Percentiles rank a stretch among this genome's conserved stretches.
phyloP scores from a whole-genome alignment of 2,113 vertebrate species.

The Benthochromis sp. region DNA sequence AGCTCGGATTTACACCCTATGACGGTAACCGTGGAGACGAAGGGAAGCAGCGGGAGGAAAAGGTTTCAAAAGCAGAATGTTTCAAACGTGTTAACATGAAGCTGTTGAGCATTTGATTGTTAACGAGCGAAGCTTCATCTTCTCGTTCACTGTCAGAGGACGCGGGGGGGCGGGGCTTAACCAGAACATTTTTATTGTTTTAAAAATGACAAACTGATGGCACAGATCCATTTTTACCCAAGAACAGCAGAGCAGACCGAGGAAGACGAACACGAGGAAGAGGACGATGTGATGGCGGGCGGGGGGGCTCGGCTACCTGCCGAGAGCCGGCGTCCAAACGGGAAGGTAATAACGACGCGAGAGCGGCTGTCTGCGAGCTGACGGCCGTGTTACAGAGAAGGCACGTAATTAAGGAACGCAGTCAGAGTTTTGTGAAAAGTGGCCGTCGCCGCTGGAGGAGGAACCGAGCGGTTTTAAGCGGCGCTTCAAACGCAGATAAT shows the following conservation, averaged over 20 bases:
- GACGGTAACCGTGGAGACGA: not conserved
- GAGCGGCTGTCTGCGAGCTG: conserved; percentile 62
- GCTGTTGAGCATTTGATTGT: conserved; percentile 66
- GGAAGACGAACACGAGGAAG: not conserved
- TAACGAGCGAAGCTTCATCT: conserved; percentile 33
- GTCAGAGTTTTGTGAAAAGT: conserved; percentile 73
- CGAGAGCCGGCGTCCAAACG: conserved; percentile 63
- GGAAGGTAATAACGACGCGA: conserved; percentile 69
- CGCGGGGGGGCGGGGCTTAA: not conserved
- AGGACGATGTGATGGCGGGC: not conserved
- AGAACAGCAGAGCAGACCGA: not conserved
- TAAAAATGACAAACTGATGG: not conserved
- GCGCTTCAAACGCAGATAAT: conserved; percentile 45
- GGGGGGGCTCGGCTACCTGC: conserved; percentile 59
- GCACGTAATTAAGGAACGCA: conserved; percentile 73
- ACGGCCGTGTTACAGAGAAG: conserved; percentile 64
- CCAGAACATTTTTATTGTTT: not conserved
- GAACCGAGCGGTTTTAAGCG: not conserved
- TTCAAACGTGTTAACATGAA: conserved; percentile 32
- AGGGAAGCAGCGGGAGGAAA: not conserved
- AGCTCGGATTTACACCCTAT: not conserved
- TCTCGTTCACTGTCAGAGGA: conserved; percentile 31
- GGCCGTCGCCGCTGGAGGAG: conserved; percentile 53
- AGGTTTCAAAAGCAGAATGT: conserved; percentile 1
- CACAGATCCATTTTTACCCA: not conserved